Evolutionary conservation across 2,113 vertebrate species (phyloP).

Genomic region (Xenopus laevis): DNA sequence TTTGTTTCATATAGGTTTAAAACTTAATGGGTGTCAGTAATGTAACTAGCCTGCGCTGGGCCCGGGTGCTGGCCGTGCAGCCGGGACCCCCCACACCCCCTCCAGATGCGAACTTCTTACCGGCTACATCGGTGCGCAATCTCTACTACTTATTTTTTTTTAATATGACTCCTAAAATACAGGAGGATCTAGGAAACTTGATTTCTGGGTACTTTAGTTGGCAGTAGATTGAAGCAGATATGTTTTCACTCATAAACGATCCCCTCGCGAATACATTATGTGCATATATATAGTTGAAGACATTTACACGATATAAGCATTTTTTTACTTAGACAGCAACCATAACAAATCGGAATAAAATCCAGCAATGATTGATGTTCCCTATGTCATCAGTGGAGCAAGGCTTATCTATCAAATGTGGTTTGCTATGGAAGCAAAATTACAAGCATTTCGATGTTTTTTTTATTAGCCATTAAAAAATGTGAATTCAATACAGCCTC

Average conservation of each 20-base stretch:
- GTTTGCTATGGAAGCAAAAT: slow-evolving; percentile 77
- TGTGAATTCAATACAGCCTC: slow-evolving; percentile 60
- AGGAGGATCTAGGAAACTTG: too few relatives aligned
- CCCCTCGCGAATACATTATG: slow-evolving; percentile 62
- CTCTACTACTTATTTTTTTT: too few relatives aligned
- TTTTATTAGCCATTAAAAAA: slow-evolving; percentile 74
- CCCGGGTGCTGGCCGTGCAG: too few relatives aligned
- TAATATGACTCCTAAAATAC: too few relatives aligned
- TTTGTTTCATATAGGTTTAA: too few relatives aligned
- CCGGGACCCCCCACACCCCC: too few relatives aligned
- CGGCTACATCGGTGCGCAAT: too few relatives aligned
- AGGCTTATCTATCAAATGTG: slow-evolving; percentile 72
- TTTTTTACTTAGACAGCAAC: slow-evolving; percentile 73
- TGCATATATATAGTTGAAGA: slow-evolving; percentile 65
- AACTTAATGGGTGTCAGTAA: too few relatives aligned
- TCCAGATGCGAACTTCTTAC: too few relatives aligned
- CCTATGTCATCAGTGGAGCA: slow-evolving; percentile 66
- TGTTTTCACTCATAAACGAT: slow-evolving; percentile 33
- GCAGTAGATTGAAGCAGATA: slow-evolving; percentile 24
- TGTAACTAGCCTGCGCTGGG: too few relatives aligned
- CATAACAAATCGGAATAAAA: slow-evolving; percentile 80
- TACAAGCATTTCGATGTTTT: slow-evolving; percentile 80
- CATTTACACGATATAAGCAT: slow-evolving; percentile 72
- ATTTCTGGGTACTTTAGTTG: slow-evolving; percentile 6
- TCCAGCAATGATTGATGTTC: slow-evolving; percentile 69